Conservation (phyloP, 2,113 vertebrate genomes). For the Thalassoma bifasciatum region DNA sequence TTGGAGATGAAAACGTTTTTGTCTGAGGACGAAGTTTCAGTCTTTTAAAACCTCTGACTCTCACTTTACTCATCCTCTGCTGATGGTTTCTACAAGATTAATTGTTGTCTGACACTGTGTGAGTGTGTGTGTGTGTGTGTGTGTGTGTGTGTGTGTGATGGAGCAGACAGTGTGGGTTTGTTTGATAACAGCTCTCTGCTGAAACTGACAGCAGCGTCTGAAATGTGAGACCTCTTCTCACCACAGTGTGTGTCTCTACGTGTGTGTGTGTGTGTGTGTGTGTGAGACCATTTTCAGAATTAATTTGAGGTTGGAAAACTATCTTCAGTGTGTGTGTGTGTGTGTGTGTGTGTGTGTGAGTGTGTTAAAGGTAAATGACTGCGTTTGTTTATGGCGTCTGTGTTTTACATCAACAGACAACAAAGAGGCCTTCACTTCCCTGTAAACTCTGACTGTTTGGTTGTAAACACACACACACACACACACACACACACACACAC, state of each 20-base stretch:
- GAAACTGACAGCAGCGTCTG: slow-evolving; percentile 63
- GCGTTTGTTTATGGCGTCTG: slow-evolving; percentile 20
- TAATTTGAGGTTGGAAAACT: too few species aligned
- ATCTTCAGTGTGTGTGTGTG: slow-evolving; percentile 36
- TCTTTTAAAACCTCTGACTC: slow-evolving; percentile 26
- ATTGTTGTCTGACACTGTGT: not conserved
- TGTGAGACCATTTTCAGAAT: too few species aligned
- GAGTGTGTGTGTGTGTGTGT: slow-evolving; percentile 19
- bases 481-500: too few species aligned
- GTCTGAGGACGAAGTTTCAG: not conserved
- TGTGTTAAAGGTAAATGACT: not conserved
- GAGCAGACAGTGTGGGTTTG: slow-evolving; percentile 54
- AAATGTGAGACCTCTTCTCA: slow-evolving; percentile 50
- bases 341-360: slow-evolving; percentile 23
- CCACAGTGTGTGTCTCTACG: slow-evolving; percentile 37
- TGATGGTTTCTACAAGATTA: slow-evolving; percentile 2
- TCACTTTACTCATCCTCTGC: slow-evolving; percentile 8
- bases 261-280: not conserved
- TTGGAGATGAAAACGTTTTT: not conserved
- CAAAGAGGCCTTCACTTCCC: slow-evolving; percentile 10
- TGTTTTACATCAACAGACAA: slow-evolving; percentile 30
- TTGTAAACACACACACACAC: too few species aligned
- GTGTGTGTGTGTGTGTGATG: not conserved
- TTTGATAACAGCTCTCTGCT: slow-evolving; percentile 56
- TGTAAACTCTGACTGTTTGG: not conserved